Evolutionary conservation across 2,888 invertebrate genomes (phyloP).

Genomic region (Andricus curvator): DNA sequence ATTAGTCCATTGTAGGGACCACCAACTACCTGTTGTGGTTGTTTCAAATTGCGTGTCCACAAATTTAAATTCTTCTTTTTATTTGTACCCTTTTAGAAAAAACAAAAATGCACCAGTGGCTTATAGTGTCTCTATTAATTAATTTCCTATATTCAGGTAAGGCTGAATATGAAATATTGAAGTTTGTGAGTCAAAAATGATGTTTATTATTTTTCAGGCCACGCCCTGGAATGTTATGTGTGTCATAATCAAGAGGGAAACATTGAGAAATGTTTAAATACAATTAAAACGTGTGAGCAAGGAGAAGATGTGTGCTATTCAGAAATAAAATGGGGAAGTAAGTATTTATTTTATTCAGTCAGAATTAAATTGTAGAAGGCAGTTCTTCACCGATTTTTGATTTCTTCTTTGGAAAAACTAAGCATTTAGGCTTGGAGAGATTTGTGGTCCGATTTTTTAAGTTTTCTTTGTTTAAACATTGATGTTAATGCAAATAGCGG

Average conservation of each 20-base stretch:
- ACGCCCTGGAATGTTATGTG: conserved; percentile 94
- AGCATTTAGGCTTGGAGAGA: too few relatives aligned
- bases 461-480: too few relatives aligned
- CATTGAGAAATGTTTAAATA: conserved; percentile 93
- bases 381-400: too few relatives aligned
- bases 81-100: fast-evolving
- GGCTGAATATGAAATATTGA: neutral
- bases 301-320: conserved; percentile 93
- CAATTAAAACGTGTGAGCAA: conserved; percentile 93
- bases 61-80: neutral
- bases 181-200: neutral
- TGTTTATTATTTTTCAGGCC: conserved; percentile 77
- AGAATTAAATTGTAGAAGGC: too few relatives aligned
- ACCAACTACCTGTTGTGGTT: too few relatives aligned
- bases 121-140: neutral
- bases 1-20: too few relatives aligned
- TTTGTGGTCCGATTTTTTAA: too few relatives aligned
- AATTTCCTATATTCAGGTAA: neutral
- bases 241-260: conserved; percentile 96
- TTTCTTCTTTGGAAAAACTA: too few relatives aligned
- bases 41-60: neutral
- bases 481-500: too few relatives aligned
- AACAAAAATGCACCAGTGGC: neutral
- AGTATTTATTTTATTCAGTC: conserved; percentile 67
- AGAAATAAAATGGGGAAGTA: conserved; percentile 95